Evolutionary conservation across 2,888 invertebrate genomes (phyloP), one percentile per base, ranked within the genome.

Genomic region (Pandemis corylana): DNA sequence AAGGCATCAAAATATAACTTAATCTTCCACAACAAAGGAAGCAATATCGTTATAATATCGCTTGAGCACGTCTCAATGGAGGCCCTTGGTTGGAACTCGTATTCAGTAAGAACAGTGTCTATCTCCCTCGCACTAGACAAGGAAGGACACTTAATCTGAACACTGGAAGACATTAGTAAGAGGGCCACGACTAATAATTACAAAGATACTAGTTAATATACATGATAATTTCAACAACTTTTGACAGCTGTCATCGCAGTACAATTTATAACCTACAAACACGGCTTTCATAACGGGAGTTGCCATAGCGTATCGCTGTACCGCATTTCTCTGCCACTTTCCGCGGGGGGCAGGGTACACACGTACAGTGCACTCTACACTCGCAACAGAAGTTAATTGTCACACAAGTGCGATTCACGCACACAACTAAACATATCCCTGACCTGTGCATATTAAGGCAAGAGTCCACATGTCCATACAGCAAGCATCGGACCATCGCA

Each of bases 91-190:
- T 28, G 12, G 7, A 56, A 28, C 28, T 12, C 4, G 59, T 28
- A 12, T 59, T 59, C 28, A 28, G 12, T 20, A 12, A 10, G 51
- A 65, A 46, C 20, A 64, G 64, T 36, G 44, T 5, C 6, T 20
- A 28, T 67, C 67, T 41, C 53, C 53, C 4, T 56, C 67, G 13
- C 36, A 36, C 67, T 56, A 42, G 53, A 53, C 53, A 56, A 49
- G 15, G 53, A 53, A 7, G 53, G 15, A 36, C 20, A 28, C 28
- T 28, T 7, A 36, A 9, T 10, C 36, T 66, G 49, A 28, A 51
- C 51, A 66, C 66, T 51, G 53, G 61, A 70, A 70, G 70, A 62
- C 70, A 66, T 66, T 66, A 75, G 75, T 75, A 75, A 75, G 75
- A 71, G 71, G 46, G 75, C 67, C 70, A 75, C 75, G 53, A 67